Evolutionary conservation across 2,888 invertebrate species (phyloP), one percentile per base, ranked within the genome.

Genomic region (Alloplasta piceator): DNA sequence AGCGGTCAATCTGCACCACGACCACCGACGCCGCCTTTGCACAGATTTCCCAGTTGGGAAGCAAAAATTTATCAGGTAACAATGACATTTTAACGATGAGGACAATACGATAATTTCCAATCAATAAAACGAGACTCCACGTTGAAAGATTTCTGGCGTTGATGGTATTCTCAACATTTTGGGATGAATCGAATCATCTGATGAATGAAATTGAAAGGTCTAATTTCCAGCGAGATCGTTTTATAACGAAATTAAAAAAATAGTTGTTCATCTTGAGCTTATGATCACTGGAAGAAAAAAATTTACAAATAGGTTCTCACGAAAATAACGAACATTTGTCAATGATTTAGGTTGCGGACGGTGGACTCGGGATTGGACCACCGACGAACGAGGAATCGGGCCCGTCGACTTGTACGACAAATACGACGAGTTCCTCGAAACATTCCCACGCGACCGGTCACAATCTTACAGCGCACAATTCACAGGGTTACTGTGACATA

Each of bases 1-100:
- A 14, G 93, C 92, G 86, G 86, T 46, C 89, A 91, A 83, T 91
- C 91, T 48, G 92, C 91, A 48, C 93, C 94, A 2, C 93, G 95
- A 83, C 96, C 98, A 0, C 98, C 98, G 10, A 98, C 98, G 0
- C 98, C 98, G 36, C 98, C 98, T 0, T 92, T 98, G 72, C 98
- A 98, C 91, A 94, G 98, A 89, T 97, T 97, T 91, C 97, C 97
- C 4, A 97, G 97, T 87, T 98, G 98, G 98, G 98, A 98, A 92
- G 98, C 98, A n/a, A 96, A 98, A 91, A 98, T 98, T 88, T 98
- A 98, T 92, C 98, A 98, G 94, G 97, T 97, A 87, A 91, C 86
- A 26, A 26, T 26, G 26, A 26, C 1, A 26, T 26, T 26, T 26
- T 26, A 26, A 26, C 1, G 26, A 26, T 26, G 26, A 26, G 26